These are phyloP conservation scores for Nymphalis io DNA, from an alignment of 1,140 invertebrate species.

Conservation along the genomic window DNA sequence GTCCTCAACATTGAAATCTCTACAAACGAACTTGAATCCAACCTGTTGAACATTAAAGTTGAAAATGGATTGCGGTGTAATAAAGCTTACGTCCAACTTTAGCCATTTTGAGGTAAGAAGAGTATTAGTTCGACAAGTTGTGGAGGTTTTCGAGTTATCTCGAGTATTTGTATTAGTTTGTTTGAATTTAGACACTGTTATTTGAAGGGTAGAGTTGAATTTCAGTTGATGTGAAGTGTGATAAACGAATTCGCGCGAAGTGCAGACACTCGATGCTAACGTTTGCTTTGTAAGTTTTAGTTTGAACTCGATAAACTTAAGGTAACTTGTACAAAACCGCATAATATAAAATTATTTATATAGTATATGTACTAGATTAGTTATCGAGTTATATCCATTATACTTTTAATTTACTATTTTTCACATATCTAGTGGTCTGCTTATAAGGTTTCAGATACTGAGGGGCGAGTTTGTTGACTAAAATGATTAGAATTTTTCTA, in stretches of 20 bases:
- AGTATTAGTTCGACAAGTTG: constrained; percentile 74
- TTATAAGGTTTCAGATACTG: no score
- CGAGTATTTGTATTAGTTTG: constrained; percentile 13
- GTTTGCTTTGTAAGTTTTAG: constrained; percentile 30
- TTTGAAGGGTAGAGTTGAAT: constrained; percentile 1
- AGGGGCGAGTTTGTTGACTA: no score
- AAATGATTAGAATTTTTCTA: no score
- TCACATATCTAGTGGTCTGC: no score
- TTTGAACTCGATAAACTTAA: constrained; percentile 18
- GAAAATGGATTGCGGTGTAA: constrained; percentile 35
- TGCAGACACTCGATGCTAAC: constrained; percentile 22
- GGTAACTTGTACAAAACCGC: constrained; percentile 9
- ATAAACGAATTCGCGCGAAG: constrained; percentile 29
- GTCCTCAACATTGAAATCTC: neutral
- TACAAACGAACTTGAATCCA: constrained; percentile 26
- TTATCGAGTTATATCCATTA: neutral
- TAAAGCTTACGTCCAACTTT: constrained; percentile 52
- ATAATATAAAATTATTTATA: constrained; percentile 14
- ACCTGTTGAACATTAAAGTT: constrained; percentile 37
- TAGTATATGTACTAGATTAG: neutral
- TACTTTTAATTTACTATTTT: no score
- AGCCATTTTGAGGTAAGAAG: constrained; percentile 69
- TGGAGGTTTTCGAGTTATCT: constrained; percentile 61
- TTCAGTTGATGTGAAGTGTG: constrained; percentile 3
- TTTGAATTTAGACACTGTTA: constrained; percentile 28